phyloP scores from a whole-genome alignment of 1,140 invertebrate species.

The Mya arenaria region DNA sequence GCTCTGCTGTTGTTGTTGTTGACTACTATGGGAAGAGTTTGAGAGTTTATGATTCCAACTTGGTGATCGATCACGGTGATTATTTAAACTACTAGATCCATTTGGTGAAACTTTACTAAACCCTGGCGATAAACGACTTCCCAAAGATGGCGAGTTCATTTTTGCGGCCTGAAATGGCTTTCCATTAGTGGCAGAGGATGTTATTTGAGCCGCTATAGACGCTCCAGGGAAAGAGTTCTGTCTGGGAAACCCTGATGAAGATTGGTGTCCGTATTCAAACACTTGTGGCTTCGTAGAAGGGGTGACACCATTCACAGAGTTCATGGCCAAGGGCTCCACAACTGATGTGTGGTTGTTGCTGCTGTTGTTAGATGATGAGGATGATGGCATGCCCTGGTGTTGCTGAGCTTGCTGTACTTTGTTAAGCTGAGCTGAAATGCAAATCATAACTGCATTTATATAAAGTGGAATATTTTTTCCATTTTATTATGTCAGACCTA shows the following conservation, averaged over 20 bases:
- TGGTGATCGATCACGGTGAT: slow-evolving; percentile 36
- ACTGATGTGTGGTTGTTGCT: slow-evolving; percentile 11
- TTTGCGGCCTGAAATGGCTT: slow-evolving; percentile 7
- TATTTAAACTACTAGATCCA: slow-evolving; percentile 35
- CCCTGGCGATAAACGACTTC: background rate
- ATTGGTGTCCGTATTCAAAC: slow-evolving; percentile 53
- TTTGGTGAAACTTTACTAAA: slow-evolving; percentile 23
- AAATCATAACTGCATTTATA: background rate
- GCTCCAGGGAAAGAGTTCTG: slow-evolving; percentile 38
- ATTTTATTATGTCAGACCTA: no score
- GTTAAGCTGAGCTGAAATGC: slow-evolving; percentile 44
- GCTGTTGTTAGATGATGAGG: slow-evolving; percentile 1
- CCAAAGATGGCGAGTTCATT: slow-evolving; percentile 29
- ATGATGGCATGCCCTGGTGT: background rate
- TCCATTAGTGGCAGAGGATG: slow-evolving; percentile 20
- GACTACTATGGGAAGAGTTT: background rate
- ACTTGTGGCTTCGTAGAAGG: slow-evolving; percentile 10
- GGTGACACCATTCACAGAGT: background rate
- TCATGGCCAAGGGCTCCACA: no score
- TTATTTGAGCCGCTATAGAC: background rate
- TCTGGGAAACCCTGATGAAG: slow-evolving; percentile 15
- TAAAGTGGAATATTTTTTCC: background rate
- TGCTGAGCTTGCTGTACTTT: slow-evolving; percentile 52
- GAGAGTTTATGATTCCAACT: slow-evolving; percentile 47
- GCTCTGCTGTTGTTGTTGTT: background rate